A percentile compares a stretch with the other conserved stretches of the same genome.
Conservation (phyloP, 1,140 invertebrate species). For the Trinorchestia longiramus region DNA sequence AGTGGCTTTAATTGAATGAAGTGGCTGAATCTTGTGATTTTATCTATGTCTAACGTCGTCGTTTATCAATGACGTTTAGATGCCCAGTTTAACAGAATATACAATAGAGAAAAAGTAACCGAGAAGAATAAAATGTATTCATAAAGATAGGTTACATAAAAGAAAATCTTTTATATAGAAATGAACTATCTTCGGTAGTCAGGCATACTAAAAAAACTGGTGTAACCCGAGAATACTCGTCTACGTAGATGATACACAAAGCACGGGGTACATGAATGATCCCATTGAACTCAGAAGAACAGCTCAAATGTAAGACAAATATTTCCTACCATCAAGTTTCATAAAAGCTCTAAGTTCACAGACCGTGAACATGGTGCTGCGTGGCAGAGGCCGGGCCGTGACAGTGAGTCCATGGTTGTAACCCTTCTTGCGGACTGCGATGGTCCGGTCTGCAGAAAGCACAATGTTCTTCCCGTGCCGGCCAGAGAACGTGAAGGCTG, state of each 20-base stretch:
- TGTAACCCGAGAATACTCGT: no score
- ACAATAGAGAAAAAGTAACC: no score
- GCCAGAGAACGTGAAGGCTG: slow-evolving; percentile 69
- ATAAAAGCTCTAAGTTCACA: neutral
- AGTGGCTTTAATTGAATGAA: neutral
- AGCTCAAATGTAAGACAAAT: neutral
- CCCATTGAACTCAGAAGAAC: neutral
- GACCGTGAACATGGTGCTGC: slow-evolving; percentile 76
- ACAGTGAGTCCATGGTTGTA: slow-evolving; percentile 84
- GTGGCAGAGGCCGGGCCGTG: slow-evolving; percentile 74
- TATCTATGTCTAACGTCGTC: neutral
- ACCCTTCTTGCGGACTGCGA: slow-evolving; percentile 78
- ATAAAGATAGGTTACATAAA: no score
- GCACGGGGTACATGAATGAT: no score
- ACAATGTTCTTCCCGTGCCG: slow-evolving; percentile 82
- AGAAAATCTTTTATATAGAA: no score
- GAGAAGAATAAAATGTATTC: no score
- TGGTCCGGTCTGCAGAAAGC: slow-evolving; percentile 74
- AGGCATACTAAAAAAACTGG: no score
- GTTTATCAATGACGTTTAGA: no score
- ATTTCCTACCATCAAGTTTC: neutral
- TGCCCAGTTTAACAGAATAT: no score
- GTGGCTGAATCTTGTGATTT: neutral
- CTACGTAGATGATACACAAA: no score
- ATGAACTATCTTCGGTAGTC: no score